Evolutionary conservation across 2,797 vertebrate genomes (phyloP), one percentile per base, ranked within the genome.

Genomic region (Sitta carolinensis): DNA sequence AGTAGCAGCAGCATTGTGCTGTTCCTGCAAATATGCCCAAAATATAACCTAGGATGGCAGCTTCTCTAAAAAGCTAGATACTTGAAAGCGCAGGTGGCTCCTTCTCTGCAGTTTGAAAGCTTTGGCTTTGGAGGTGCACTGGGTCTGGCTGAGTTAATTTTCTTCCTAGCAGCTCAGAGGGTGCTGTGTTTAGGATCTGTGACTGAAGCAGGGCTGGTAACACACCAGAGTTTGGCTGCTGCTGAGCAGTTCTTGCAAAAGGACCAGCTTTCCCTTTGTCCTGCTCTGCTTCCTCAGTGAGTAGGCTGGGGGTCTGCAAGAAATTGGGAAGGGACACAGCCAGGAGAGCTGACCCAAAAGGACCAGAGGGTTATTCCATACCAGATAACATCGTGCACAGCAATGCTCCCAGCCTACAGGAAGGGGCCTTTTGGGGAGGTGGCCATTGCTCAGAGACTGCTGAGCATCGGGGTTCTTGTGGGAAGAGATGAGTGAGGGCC

Each of bases 391-490:
- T 22, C 40, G 19, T n/a, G 27, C 40, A 22, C 40, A 62, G 18
- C 57, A 61, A 2, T 45, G 32, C 17, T 45, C 14, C 8, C 22
- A 62, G 32, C 18, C 27, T 11, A 6, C 8, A 26, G 36, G 11
- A 27, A 45, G 9, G 11, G 13, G 16, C 14, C 3, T 57, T 47
- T 32, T 47, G 76, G 38, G 54, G n/a, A 72, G 20, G 17, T 77
- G 16, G 23, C 7, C 7, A 1, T 26, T 57, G 48, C n/a, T 62
- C 9, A 29, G 76, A 40, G 25, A 15, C 20, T 54, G 67, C 34
- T 87, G 32, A 27, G 34, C 27, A 23, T 5, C 0, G 0, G 8
- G 32, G n/a, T 23, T 7, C 61, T 30, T 75, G 40, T n/a, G 18
- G 20, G 34, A 78, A 26, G 50, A 25, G n/a, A 22, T 66, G 22